These are phyloP conservation scores for Coelopa frigida DNA, from an alignment of 1,140 invertebrate genomes.

Conservation along the genomic window DNA sequence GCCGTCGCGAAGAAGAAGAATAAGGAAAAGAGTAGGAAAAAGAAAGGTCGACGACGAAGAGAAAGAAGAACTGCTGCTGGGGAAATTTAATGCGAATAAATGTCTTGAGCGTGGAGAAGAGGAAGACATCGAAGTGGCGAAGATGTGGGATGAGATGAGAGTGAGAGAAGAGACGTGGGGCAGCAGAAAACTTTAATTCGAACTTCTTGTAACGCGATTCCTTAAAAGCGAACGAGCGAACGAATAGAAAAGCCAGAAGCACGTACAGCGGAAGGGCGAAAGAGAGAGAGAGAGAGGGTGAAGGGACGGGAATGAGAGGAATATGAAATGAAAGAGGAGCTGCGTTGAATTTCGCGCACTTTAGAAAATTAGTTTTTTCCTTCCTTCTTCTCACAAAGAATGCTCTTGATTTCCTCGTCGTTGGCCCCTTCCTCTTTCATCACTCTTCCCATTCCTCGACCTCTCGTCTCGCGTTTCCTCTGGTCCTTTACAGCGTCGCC, in stretches of 20 bases:
- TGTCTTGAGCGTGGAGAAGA: no score
- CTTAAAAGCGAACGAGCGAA: not conserved
- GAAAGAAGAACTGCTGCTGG: no score
- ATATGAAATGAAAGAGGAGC: not conserved
- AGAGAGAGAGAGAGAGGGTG: not conserved
- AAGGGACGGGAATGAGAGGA: not conserved
- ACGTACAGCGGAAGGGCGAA: not conserved
- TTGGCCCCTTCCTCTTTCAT: not conserved
- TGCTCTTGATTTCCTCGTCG: not conserved
- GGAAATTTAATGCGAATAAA: no score
- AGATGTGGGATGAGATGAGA: no score
- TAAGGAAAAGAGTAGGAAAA: no score
- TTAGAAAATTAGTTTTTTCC: no score
- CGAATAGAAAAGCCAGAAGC: not conserved
- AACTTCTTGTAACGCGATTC: no score
- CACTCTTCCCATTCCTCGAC: not conserved
- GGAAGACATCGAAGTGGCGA: no score
- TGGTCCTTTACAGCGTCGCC: not conserved
- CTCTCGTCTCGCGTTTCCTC: not conserved
- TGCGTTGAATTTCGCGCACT: no score
- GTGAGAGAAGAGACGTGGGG: not conserved
- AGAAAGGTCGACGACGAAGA: no score
- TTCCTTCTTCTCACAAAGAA: not conserved
- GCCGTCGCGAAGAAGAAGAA: no score
- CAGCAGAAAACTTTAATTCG: not conserved